These are phyloP conservation scores for Gryllus longicercus DNA, from an alignment of 2,888 invertebrate species.

Conservation along the genomic window DNA sequence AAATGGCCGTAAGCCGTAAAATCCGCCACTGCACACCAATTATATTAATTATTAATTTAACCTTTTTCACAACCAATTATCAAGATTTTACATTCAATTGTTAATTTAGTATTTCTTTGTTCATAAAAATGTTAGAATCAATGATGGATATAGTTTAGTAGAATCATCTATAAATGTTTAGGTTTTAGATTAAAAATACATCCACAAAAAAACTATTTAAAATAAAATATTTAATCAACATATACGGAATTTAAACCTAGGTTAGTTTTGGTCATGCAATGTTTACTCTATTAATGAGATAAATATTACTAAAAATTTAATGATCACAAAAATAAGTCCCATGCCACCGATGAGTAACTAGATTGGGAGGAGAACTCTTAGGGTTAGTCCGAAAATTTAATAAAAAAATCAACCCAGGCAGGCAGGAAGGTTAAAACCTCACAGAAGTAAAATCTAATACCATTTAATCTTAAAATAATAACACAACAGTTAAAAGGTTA, in stretches of 20 bases:
- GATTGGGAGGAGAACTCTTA: constrained; percentile 28
- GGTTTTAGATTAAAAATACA: neutral
- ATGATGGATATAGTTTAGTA: neutral
- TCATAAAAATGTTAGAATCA: neutral
- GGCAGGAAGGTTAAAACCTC: constrained; percentile 34
- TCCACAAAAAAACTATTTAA: constrained; percentile 20
- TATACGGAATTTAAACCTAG: constrained; percentile 29
- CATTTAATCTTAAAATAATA: too few relatives aligned
- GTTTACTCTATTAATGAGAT: constrained; percentile 21
- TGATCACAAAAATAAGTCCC: constrained; percentile 32
- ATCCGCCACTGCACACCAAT: neutral
- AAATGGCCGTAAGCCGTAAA: too few relatives aligned
- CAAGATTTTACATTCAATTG: neutral
- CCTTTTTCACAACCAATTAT: neutral
- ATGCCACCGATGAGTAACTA: constrained; percentile 35
- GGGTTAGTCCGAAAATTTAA: constrained; percentile 28
- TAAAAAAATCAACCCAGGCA: constrained; percentile 33
- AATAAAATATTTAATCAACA: constrained; percentile 27
- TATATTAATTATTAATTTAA: neutral
- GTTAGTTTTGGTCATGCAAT: constrained; percentile 32
- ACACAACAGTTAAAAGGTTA: too few relatives aligned
- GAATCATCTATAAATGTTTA: neutral
- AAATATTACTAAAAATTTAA: constrained; percentile 24
- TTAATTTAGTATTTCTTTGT: neutral
- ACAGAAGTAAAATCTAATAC: constrained; percentile 17